Conservation (phyloP, 2,113 vertebrate species). For the Actenoides hombroni region DNA sequence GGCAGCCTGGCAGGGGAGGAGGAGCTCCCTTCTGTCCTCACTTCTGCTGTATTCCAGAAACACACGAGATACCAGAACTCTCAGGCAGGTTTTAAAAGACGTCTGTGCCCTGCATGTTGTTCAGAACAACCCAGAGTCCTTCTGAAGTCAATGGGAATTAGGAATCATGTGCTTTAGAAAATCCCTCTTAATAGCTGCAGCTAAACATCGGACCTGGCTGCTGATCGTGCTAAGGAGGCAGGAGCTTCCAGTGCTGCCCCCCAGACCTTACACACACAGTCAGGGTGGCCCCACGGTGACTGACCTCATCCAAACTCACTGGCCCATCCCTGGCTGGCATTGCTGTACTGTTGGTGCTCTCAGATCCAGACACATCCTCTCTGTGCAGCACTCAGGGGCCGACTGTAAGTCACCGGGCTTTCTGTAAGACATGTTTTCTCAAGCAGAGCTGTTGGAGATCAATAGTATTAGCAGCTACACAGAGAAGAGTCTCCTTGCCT, state of each 20-base stretch:
- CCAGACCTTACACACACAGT: not conserved
- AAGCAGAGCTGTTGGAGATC: constrained; percentile 1
- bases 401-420: not conserved
- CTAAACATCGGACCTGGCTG: not conserved
- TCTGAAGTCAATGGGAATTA: not conserved
- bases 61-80: not conserved
- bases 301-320: not conserved
- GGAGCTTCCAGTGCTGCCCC: not conserved
- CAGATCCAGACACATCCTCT: not conserved
- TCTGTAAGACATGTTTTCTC: constrained; percentile 5
- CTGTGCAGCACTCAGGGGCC: not conserved
- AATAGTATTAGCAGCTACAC: not conserved
- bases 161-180: not conserved
- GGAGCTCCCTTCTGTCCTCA: not conserved
- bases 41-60: not conserved
- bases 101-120: not conserved
- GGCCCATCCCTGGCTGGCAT: not conserved
- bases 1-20: not conserved
- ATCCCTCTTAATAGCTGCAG: not conserved
- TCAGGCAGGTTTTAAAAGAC: not conserved
- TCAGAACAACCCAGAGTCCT: not conserved
- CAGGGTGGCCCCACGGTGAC: not conserved
- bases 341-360: not conserved
- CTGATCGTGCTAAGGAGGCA: not conserved
- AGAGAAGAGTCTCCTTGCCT: not conserved